Base-by-base conservation (phyloP, 2,113 vertebrate species). In the Chlamydotis undulata region DNA sequence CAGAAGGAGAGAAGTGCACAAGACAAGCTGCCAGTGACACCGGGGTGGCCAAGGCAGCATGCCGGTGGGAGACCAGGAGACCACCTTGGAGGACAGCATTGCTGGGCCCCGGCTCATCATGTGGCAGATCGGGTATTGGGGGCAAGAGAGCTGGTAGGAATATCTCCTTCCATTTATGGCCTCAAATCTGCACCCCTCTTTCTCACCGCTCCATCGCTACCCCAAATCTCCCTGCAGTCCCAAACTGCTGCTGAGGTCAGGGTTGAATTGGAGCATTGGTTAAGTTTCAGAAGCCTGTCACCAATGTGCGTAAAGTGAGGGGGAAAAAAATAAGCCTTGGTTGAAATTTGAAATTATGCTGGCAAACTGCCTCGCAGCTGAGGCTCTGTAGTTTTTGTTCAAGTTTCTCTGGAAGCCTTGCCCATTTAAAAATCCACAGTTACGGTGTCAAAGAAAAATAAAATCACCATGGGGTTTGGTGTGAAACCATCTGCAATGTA, bases 121-220 rank as follows among this genome's bases (percentile, higher is more conserved):
- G 25, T 1, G 0, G 56, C 39, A 80, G 24, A 33, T 10, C 0
- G 3, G 29, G 29, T 16, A 18, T 15, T 0, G 0, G 18, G 25
- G 22, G 2, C 23, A 12, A 4, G 3, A 76, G 35, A 85, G 41
- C 15, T 8, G 31, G 24, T 19, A 24, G 22, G 10, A 79, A 6
- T 2, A 45, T 35, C 76, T 80, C 68, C 63, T 59, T 35, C 12
- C 43, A 64, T 39, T 4, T 12, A 19, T 1, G 16, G 71, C 49
- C 49, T 53, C 70, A 23, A 45, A 69, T 10, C 41, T 74, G 70
- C 55, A 82, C 3, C 3, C 1, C 2, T 4, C 21, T 61, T 89
- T 56, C 35, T 17, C 49, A 69, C 8, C 26, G 15, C 26, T 57
- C 47, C 47, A 24, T 21, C 59, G 37, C 25, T 10, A 55, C 19